Conservation (phyloP, 2,113 vertebrate species). For the Grammomys surdaster region DNA sequence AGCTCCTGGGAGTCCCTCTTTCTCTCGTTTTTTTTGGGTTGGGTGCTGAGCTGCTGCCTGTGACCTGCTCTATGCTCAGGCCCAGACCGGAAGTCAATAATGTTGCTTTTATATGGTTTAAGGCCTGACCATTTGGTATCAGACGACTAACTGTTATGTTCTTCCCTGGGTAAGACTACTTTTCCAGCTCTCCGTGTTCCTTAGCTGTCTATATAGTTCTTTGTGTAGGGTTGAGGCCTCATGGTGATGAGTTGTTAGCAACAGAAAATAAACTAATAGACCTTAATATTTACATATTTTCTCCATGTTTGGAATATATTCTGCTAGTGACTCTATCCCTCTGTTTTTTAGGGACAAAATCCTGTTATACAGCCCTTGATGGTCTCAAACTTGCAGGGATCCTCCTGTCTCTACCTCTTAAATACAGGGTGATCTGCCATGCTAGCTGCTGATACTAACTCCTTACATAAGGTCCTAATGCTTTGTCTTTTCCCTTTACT, state of each 20-base stretch:
- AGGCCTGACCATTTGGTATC: background rate
- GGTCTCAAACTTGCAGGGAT: background rate
- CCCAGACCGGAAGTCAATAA: no score
- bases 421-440: background rate
- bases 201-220: background rate
- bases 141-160: background rate
- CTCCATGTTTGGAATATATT: background rate
- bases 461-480: background rate
- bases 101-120: background rate
- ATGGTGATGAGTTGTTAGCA: background rate
- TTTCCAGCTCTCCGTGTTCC: background rate
- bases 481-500: background rate
- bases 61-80: no score
- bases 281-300: background rate
- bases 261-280: background rate
- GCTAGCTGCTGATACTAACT: background rate
- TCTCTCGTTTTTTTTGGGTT: no score
- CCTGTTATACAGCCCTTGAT: background rate
- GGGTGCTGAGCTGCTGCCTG: no score
- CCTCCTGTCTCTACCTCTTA: background rate
- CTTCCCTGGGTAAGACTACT: background rate
- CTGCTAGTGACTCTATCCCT: background rate
- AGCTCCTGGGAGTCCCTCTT: no score
- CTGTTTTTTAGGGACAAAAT: no score
- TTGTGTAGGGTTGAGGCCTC: background rate